Percentiles rank a stretch among this genome's conserved stretches.
Conservation (phyloP, 2,888 invertebrate genomes). For the Mantis religiosa region DNA sequence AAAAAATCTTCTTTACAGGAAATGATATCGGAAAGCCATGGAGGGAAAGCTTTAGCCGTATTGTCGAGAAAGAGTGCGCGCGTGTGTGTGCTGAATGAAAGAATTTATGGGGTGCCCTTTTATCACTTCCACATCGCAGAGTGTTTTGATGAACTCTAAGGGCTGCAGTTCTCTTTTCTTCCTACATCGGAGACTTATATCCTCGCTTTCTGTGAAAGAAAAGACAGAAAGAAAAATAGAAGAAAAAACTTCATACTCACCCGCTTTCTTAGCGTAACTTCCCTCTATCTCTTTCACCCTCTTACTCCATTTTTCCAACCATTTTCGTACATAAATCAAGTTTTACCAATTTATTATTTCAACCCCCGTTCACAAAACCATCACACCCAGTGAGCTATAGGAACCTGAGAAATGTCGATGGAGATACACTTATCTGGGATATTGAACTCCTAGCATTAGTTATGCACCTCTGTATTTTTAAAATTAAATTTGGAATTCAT, state of each 20-base stretch:
- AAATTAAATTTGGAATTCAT: background rate
- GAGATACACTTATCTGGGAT: background rate
- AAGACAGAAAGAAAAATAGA: background rate
- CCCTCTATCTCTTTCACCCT: background rate
- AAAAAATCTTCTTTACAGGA: background rate
- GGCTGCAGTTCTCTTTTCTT: slow-evolving; percentile 7
- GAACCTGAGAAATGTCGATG: background rate
- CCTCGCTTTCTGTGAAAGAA: background rate
- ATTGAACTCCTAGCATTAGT: background rate
- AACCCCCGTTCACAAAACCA: background rate
- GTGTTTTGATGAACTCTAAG: slow-evolving; percentile 27
- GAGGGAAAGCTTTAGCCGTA: background rate
- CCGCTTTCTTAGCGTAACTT: background rate
- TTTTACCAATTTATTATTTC: background rate
- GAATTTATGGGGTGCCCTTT: slow-evolving; percentile 27
- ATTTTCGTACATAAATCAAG: slow-evolving; percentile 18
- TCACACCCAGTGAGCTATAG: background rate
- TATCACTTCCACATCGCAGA: slow-evolving; percentile 28
- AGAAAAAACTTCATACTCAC: background rate
- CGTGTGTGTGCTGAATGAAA: slow-evolving; percentile 18
- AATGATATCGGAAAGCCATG: background rate
- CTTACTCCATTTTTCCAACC: slow-evolving; percentile 1
- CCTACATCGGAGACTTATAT: background rate
- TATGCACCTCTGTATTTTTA: background rate
- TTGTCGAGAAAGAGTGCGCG: background rate